Conservation (phyloP, 2,113 vertebrate species). For the Mesitornis unicolor region DNA sequence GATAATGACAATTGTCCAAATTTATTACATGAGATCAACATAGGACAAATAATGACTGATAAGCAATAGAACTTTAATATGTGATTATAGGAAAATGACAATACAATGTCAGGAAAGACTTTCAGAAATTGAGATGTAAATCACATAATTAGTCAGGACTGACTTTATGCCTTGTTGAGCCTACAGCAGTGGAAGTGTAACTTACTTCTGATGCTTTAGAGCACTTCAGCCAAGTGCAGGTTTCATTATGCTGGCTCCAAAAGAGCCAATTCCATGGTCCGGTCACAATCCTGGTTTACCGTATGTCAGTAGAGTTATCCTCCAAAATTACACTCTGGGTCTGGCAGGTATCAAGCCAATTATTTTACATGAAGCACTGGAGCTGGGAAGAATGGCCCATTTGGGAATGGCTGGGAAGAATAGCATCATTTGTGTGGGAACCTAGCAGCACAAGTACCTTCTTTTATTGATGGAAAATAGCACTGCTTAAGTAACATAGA, state of each 20-base stretch:
- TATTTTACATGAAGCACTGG: neutral
- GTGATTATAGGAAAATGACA: neutral
- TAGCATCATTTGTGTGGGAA: fast-evolving
- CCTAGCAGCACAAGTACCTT: neutral
- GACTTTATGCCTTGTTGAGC: neutral
- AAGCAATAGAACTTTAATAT: neutral
- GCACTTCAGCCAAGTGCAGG: fast-evolving
- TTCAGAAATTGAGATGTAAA: neutral
- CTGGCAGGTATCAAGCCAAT: neutral
- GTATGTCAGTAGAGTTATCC: neutral
- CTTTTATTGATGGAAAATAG: neutral
- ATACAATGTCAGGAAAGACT: neutral
- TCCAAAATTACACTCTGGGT: neutral
- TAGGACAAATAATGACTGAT: neutral
- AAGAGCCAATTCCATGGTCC: neutral
- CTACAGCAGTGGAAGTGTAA: neutral
- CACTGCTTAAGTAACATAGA: neutral
- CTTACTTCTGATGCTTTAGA: neutral
- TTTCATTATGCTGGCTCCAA: neutral
- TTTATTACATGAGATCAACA: neutral
- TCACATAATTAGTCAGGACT: neutral
- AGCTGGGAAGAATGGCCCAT: neutral
- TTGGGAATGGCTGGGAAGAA: neutral
- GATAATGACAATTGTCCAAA: neutral
- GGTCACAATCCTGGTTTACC: neutral